phyloP scores from a whole-genome alignment of 1,140 invertebrate genomes.

The Achroia grisella region DNA sequence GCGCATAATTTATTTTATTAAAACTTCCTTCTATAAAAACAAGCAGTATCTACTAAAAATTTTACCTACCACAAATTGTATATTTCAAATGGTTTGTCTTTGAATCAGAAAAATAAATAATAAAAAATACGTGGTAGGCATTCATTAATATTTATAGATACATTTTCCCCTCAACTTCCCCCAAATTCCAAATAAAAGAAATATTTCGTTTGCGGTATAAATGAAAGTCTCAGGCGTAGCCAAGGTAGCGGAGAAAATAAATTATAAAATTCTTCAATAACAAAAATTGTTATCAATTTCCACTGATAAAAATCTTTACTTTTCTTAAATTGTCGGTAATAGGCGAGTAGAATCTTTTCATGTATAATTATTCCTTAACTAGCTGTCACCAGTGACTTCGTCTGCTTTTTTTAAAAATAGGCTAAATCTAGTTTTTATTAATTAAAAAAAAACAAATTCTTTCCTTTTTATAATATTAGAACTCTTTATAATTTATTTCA shows the following conservation, averaged over 20 bases:
- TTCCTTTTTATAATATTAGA: background rate
- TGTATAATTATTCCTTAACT: slow-evolving; percentile 16
- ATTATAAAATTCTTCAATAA: slow-evolving; percentile 49
- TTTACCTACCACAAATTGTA: too few relatives aligned
- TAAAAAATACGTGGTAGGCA: too few relatives aligned
- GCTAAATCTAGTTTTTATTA: background rate
- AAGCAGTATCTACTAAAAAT: too few relatives aligned
- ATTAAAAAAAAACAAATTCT: background rate
- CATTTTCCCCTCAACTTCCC: background rate
- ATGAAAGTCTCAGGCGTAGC: slow-evolving; percentile 25
- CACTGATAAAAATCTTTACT: slow-evolving; percentile 50
- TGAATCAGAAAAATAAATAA: background rate
- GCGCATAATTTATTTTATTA: too few relatives aligned
- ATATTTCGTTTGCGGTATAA: slow-evolving; percentile 33
- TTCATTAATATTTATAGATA: too few relatives aligned
- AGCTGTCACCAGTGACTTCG: too few relatives aligned
- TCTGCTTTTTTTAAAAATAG: too few relatives aligned
- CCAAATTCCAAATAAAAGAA: slow-evolving; percentile 12
- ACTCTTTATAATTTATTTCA: background rate
- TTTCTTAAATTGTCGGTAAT: slow-evolving; percentile 43
- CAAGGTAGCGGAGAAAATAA: slow-evolving; percentile 50
- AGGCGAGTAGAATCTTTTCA: slow-evolving; percentile 32
- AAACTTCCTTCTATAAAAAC: too few relatives aligned
- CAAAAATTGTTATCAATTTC: slow-evolving; percentile 60
- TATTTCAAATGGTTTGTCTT: background rate